A percentile compares a stretch with the other conserved stretches of the same genome.
phyloP scores from a whole-genome alignment of 2,888 invertebrate species.

The Eilema caniola region DNA sequence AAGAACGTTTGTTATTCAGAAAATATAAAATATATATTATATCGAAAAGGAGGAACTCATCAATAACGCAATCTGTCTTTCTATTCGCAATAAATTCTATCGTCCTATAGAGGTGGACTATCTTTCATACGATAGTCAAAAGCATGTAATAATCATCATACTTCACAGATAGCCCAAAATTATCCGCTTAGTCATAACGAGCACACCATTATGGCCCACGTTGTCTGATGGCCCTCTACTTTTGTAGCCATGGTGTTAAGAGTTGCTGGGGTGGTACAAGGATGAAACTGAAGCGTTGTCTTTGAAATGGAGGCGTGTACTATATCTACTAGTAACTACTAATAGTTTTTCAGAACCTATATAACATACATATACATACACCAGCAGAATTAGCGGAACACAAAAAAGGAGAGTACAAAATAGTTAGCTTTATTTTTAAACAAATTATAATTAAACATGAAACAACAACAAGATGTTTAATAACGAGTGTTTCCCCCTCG shows the following conservation, averaged over 20 bases:
- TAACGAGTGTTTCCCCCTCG: no score
- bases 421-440: no score
- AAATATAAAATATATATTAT: no score
- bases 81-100: background rate
- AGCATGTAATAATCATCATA: conserved; percentile 60
- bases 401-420: no score
- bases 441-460: no score
- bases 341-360: no score
- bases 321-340: no score
- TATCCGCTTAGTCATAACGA: conserved; percentile 72
- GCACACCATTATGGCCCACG: conserved; percentile 63
- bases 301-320: background rate
- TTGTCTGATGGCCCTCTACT: conserved; percentile 57
- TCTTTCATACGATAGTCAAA: conserved; percentile 40
- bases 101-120: conserved; percentile 23
- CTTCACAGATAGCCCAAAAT: conserved; percentile 65
- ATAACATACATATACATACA: no score
- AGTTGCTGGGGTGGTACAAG: conserved; percentile 30
- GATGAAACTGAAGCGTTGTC: conserved; percentile 2
- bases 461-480: no score
- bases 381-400: no score
- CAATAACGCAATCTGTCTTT: background rate
- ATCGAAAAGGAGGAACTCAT: background rate
- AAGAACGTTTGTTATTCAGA: no score
- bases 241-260: conserved; percentile 48